phyloP scores from a whole-genome alignment of 2,797 vertebrate genomes.

The Austrolebias charrua region DNA sequence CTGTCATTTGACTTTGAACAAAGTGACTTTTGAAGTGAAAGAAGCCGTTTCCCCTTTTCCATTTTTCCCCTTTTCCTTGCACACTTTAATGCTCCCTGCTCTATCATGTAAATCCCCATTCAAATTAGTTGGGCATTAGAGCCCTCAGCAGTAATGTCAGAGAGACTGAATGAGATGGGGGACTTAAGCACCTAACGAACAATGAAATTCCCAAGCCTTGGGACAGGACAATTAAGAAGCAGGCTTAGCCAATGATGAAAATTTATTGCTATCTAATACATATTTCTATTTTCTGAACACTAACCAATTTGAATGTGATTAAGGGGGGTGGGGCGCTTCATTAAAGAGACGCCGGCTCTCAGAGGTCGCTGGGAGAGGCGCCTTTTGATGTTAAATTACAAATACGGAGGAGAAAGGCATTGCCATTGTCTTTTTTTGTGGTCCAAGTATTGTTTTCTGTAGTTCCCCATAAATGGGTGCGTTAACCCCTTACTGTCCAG shows the following conservation, averaged over 20 bases:
- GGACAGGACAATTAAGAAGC: constrained; percentile 99
- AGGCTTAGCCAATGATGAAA: constrained; percentile 99
- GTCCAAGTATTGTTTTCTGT: constrained; percentile 81
- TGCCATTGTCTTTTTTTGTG: constrained; percentile 82
- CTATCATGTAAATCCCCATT: constrained; percentile 99
- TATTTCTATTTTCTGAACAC: constrained; percentile 99
- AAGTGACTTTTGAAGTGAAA: constrained; percentile 99
- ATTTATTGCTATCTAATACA: constrained; percentile 99
- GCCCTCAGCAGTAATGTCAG: constrained; percentile 99
- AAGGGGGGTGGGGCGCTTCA: constrained; percentile 89
- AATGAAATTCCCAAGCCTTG: constrained; percentile 99
- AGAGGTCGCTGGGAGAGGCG: constrained; percentile 83
- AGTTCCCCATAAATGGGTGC: constrained; percentile 81
- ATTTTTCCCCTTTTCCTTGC: constrained; percentile 76
- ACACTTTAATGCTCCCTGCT: constrained; percentile 99
- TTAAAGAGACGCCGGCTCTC: constrained; percentile 83
- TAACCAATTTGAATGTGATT: constrained; percentile 99
- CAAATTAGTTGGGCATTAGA: constrained; percentile 99
- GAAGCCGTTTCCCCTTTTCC: constrained; percentile 83
- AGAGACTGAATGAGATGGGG: constrained; percentile 99
- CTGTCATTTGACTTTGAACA: constrained; percentile 99
- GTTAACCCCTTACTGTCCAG: constrained; percentile 78
- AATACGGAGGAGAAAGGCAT: constrained; percentile 81
- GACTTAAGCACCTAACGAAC: constrained; percentile 99
- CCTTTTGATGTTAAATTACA: constrained; percentile 90